Percentiles rank a stretch among this genome's conserved stretches.
phyloP scores from a whole-genome alignment of 2,888 invertebrate genomes.

The Heliconius sara region DNA sequence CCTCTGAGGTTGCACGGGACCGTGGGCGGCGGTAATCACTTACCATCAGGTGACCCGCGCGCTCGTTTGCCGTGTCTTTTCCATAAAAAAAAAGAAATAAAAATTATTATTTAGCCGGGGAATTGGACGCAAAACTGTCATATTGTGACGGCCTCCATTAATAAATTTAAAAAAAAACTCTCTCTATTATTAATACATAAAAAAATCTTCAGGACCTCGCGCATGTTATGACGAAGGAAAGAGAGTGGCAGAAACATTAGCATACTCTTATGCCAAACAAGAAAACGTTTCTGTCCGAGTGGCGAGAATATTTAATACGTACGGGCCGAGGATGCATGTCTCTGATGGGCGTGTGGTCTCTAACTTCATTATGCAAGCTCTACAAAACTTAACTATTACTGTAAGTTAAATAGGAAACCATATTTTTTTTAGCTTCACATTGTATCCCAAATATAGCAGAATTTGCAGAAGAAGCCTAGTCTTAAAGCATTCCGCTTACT shows the following conservation, averaged over 20 bases:
- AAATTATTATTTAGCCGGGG: no score
- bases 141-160: no score
- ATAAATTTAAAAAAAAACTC: no score
- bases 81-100: no score
- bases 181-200: no score
- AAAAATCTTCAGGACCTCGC: conserved; percentile 87
- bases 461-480: background rate
- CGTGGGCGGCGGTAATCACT: no score
- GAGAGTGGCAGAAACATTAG: conserved; percentile 96
- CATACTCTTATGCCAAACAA: conserved; percentile 98
- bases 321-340: conserved; percentile 99
- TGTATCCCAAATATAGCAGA: background rate
- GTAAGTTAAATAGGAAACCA: conserved; percentile 78
- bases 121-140: no score
- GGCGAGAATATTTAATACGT: conserved; percentile 99
- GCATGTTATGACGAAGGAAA: conserved; percentile 99
- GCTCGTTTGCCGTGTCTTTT: no score
- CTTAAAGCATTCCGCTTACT: background rate
- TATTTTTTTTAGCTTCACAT: background rate
- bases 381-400: conserved; percentile 97
- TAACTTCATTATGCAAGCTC: conserved; percentile 98
- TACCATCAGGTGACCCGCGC: no score
- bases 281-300: conserved; percentile 97
- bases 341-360: conserved; percentile 99
- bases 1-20: no score